Conservation (phyloP, 1,140 invertebrate species). For the Macrotrachela quadricornifera region DNA sequence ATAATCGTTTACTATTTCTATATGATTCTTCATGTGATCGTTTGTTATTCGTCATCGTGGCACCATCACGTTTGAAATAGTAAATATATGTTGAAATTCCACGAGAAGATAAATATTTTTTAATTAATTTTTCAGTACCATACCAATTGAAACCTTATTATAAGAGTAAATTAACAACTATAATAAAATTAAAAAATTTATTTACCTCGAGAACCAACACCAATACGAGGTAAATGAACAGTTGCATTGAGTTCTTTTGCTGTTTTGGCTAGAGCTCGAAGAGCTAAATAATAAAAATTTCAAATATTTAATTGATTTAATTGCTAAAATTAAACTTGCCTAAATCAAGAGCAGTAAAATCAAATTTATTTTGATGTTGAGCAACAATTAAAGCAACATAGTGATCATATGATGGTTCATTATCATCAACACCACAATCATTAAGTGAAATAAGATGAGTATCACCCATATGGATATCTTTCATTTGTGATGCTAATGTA, state of each 20-base stretch:
- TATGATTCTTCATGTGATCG: too few relatives aligned
- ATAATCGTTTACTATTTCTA: too few relatives aligned
- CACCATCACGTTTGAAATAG: conserved; percentile 12
- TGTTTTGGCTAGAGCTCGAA: not conserved
- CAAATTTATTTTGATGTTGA: conserved; percentile 18
- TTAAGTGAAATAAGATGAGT: conserved; percentile 18
- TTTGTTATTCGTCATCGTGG: too few relatives aligned
- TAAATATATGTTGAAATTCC: conserved; percentile 27
- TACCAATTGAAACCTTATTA: conserved; percentile 29
- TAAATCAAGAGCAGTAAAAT: not conserved
- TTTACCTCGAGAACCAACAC: conserved; percentile 1
- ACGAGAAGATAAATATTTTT: conserved; percentile 20
- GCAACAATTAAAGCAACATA: conserved; percentile 22
- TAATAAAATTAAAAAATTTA: too few relatives aligned
- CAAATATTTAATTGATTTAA: not conserved
- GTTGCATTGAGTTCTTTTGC: conserved; percentile 10
- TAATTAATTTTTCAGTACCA: conserved; percentile 26
- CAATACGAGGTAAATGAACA: conserved; percentile 27
- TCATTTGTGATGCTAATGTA: conserved; percentile 19
- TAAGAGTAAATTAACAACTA: conserved; percentile 11
- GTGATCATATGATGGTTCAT: not conserved
- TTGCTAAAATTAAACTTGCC: not conserved
- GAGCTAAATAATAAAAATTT: not conserved
- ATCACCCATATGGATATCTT: conserved; percentile 19
- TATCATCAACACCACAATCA: not conserved